A percentile compares a stretch with the other conserved stretches of the same genome.
phyloP scores from a whole-genome alignment of 37 sponge, comb jelly and placozoan species.

The Hormiphora californensis region DNA sequence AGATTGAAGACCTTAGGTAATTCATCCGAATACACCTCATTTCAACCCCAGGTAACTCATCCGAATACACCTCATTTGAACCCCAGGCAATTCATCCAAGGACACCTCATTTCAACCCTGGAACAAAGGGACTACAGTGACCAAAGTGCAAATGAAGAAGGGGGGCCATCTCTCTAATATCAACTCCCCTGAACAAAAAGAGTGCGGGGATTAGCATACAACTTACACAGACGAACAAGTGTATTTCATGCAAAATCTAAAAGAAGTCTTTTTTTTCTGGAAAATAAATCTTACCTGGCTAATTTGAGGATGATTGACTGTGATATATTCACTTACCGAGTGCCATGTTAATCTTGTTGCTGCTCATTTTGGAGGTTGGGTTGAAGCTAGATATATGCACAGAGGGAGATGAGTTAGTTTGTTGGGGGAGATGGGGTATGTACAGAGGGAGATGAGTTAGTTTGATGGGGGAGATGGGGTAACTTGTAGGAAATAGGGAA shows the following conservation, averaged over 20 bases:
- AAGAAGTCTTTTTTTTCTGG: background rate
- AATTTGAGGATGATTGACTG: background rate
- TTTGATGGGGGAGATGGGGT: background rate
- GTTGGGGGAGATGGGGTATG: background rate
- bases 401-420: background rate
- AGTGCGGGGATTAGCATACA: background rate
- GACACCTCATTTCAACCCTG: no score
- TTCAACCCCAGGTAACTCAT: no score
- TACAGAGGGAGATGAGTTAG: background rate
- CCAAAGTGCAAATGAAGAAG: no score
- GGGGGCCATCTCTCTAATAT: no score
- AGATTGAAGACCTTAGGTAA: no score
- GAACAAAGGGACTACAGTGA: no score
- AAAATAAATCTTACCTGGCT: background rate
- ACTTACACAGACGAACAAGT: background rate
- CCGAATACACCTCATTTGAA: no score
- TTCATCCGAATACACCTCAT: no score
- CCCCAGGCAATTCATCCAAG: no score
- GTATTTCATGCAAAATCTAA: background rate
- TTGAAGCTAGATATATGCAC: background rate
- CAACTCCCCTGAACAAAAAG: background rate
- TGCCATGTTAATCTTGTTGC: slow-evolving; percentile 47
- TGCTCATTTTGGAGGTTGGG: background rate
- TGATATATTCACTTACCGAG: background rate
- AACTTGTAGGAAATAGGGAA: no score